Percentiles rank a stretch among this genome's conserved stretches.
Conservation (phyloP, 2,888 invertebrate species). For the Ceraclea dissimilis region DNA sequence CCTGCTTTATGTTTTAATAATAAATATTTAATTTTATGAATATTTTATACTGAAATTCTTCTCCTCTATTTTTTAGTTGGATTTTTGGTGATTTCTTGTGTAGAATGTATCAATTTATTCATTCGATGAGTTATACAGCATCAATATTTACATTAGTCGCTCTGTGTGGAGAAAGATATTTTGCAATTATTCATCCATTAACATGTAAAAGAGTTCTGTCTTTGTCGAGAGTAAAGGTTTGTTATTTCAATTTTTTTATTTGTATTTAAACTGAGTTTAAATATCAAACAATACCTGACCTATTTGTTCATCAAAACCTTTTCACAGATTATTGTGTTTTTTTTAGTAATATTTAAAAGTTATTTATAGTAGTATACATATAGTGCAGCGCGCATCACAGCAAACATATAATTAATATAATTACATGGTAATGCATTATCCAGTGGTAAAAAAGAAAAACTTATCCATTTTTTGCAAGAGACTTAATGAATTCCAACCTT, state of each 20-base stretch:
- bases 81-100: conserved; percentile 78
- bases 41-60: neutral
- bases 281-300: too few relatives aligned
- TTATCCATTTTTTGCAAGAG: neutral
- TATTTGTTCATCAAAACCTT: too few relatives aligned
- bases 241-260: neutral
- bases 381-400: too few relatives aligned
- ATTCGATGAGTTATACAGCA: conserved; percentile 82
- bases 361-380: too few relatives aligned
- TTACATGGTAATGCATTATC: too few relatives aligned
- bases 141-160: conserved; percentile 85
- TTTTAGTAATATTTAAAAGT: too few relatives aligned
- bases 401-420: too few relatives aligned
- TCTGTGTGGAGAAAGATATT: conserved; percentile 79
- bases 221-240: too few relatives aligned
- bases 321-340: too few relatives aligned
- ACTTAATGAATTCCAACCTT: neutral
- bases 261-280: too few relatives aligned
- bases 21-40: too few relatives aligned
- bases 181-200: conserved; percentile 79
- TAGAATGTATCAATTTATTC: conserved; percentile 85
- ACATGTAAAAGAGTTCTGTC: conserved; percentile 37
- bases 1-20: neutral
- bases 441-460: neutral
- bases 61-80: conserved; percentile 52